Evolutionary conservation across 2,113 vertebrate genomes (phyloP), one percentile per base, ranked within the genome.

Genomic region (Rhynchomys soricoides): DNA sequence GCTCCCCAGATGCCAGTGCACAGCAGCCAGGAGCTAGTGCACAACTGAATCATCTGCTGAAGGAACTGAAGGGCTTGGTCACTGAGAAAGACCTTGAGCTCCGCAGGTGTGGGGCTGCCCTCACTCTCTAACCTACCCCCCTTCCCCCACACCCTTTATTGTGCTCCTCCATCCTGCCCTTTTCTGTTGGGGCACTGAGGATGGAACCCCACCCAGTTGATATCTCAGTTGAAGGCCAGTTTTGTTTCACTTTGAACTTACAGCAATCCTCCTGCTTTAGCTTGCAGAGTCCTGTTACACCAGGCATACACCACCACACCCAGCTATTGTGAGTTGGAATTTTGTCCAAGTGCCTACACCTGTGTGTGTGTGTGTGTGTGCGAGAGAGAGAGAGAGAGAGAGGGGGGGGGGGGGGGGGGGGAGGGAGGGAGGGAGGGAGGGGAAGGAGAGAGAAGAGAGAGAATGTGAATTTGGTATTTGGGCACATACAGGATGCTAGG

Each of bases 51-150:
- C 19, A 1, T 16, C 13, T 16, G 34, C 66, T 68, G 34, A 17
- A 71, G 68, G 68, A 71, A 71, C 68, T 71, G 34, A n/a, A 68
- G 68, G 68, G 34, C 34, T 71, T n/a, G 37, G 34, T 71, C 37
- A 8, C 68, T 37, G 37, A 37, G 37, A 71, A 71, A 37, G 34
- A 71, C 68, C 68, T n/a, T 34, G 68, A 71, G 68, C 68, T 71
- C 3, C 57, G 1, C 97, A 99, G 99, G 97, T 64, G 26, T 64
- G 59, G 22, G 59, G 59, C 59, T 62, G 62, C 3, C 62, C 62
- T 31, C 62, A 26, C 62, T 64, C 62, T 64, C 62, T 64, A 29
- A 26, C 62, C 62, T 52, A 52, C n/a, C 7, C 50, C 50, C 50
- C 50, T 29, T 26, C 62, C 26, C 24, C 26, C 11, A 10, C 26